These are phyloP conservation scores for Calcarius ornatus DNA, from an alignment of 2,113 vertebrate species.

Conservation along the genomic window DNA sequence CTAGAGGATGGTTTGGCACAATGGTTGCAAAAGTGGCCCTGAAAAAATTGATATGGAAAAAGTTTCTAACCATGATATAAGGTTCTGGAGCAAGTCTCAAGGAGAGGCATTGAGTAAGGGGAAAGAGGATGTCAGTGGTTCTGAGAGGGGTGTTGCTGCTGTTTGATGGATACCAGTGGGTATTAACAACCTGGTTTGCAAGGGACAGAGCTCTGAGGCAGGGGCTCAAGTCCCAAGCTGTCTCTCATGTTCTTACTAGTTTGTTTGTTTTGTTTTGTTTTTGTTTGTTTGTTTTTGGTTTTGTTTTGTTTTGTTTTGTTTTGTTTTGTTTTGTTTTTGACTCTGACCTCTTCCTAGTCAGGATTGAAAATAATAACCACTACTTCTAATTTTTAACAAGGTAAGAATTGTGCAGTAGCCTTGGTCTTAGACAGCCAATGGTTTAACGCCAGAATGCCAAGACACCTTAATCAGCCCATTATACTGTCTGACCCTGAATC, in stretches of 20 bases:
- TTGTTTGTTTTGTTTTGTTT: not conserved
- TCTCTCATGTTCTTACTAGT: not conserved
- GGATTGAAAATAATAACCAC: not conserved
- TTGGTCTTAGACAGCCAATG: not conserved
- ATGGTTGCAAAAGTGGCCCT: not conserved
- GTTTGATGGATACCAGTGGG: not conserved
- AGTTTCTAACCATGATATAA: not conserved
- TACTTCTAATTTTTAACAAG: not conserved
- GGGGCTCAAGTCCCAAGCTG: not conserved
- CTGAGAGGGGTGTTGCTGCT: not conserved
- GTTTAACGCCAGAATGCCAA: not conserved
- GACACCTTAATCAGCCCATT: not conserved
- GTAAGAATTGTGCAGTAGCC: not conserved
- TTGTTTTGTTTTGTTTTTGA: not conserved
- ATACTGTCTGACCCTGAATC: not conserved
- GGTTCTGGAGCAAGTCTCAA: not conserved
- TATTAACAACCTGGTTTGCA: not conserved
- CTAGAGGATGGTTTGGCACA: not conserved
- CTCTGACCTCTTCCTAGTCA: not conserved
- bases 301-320: not conserved
- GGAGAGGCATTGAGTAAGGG: not conserved
- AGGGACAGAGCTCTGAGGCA: not conserved
- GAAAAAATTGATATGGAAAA: not conserved
- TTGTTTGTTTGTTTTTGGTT: too few species aligned
- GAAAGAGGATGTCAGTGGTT: not conserved